A percentile compares a stretch with the other conserved stretches of the same genome.
phyloP scores from a whole-genome alignment of 30 jellyfish, hydroid and myxozoan species.

The Mastigias papua region DNA sequence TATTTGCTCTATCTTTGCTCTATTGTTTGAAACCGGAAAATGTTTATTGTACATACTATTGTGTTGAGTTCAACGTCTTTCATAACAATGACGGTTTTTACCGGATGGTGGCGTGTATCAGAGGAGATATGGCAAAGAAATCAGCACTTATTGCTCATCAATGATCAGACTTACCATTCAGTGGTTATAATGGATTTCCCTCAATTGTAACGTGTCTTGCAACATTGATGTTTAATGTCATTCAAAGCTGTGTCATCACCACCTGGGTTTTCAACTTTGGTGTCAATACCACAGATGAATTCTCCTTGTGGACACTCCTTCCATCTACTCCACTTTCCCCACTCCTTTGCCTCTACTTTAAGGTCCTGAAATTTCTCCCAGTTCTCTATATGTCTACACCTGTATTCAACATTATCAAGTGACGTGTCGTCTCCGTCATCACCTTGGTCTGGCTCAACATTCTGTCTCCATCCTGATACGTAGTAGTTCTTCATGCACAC shows the following conservation, averaged over 20 bases:
- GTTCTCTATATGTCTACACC: slow-evolving; percentile 48
- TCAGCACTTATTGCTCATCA: too few relatives aligned
- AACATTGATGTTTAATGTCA: slow-evolving; percentile 70
- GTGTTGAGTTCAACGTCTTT: too few relatives aligned
- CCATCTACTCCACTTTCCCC: slow-evolving; percentile 72
- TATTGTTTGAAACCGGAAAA: too few relatives aligned
- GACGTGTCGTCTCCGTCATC: slow-evolving; percentile 67
- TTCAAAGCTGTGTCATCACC: slow-evolving; percentile 72
- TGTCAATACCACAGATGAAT: slow-evolving; percentile 69
- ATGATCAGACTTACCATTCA: too few relatives aligned
- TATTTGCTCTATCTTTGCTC: too few relatives aligned
- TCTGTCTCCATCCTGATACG: slow-evolving; percentile 68
- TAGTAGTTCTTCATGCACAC: slow-evolving; percentile 36
- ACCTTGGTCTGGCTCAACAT: slow-evolving; percentile 50
- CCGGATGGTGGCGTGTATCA: too few relatives aligned
- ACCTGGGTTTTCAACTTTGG: slow-evolving; percentile 66
- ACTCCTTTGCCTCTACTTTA: slow-evolving; percentile 33
- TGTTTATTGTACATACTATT: too few relatives aligned
- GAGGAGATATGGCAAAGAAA: too few relatives aligned
- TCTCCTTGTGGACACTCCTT: slow-evolving; percentile 60
- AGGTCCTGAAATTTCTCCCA: slow-evolving; percentile 39
- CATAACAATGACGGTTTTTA: too few relatives aligned
- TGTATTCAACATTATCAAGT: slow-evolving; percentile 60
- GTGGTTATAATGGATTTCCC: background rate
- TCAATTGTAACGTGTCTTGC: slow-evolving; percentile 43